Percentiles rank a stretch among this genome's conserved stretches.
These are phyloP conservation scores for Catocala fraxini DNA, from an alignment of 2,888 invertebrate genomes.

Conservation along the genomic window DNA sequence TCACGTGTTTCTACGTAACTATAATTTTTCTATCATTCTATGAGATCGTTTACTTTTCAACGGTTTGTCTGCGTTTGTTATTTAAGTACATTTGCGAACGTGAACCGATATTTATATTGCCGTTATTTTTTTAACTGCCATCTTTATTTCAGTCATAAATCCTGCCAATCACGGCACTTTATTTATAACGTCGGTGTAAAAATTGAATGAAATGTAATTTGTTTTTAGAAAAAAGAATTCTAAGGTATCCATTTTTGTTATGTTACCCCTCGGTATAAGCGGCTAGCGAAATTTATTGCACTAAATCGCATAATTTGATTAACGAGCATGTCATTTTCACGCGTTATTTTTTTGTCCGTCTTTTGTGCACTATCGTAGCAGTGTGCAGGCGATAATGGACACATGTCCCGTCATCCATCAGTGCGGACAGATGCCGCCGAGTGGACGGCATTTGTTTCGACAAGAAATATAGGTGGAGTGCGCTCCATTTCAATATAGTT, in stretches of 20 bases:
- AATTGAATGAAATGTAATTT: constrained; percentile 45
- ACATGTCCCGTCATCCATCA: constrained; percentile 84
- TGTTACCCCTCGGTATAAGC: constrained; percentile 38
- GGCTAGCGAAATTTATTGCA: constrained; percentile 64
- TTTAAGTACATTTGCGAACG: constrained; percentile 37
- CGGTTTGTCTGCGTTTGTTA: constrained; percentile 38
- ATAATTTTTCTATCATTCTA: constrained; percentile 49
- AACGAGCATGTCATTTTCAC: constrained; percentile 69
- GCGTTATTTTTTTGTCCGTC: constrained; percentile 60
- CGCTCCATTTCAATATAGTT: constrained; percentile 63
- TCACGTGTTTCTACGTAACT: constrained; percentile 27
- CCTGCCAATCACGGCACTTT: constrained; percentile 43
- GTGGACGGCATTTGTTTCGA: constrained; percentile 70
- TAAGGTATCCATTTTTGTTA: constrained; percentile 17
- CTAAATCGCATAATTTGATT: constrained; percentile 79
- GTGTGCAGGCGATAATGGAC: constrained; percentile 79
- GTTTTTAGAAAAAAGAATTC: constrained; percentile 31
- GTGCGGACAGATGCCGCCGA: constrained; percentile 72
- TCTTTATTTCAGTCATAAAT: constrained; percentile 50
- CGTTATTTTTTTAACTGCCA: constrained; percentile 43
- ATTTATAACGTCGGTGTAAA: constrained; percentile 37
- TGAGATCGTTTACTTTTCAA: constrained; percentile 46
- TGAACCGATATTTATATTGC: constrained; percentile 41
- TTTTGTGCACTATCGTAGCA: constrained; percentile 61
- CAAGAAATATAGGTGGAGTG: constrained; percentile 64